These are phyloP conservation scores for Morpho achilles DNA, from an alignment of 2,888 invertebrate genomes.

Conservation along the genomic window DNA sequence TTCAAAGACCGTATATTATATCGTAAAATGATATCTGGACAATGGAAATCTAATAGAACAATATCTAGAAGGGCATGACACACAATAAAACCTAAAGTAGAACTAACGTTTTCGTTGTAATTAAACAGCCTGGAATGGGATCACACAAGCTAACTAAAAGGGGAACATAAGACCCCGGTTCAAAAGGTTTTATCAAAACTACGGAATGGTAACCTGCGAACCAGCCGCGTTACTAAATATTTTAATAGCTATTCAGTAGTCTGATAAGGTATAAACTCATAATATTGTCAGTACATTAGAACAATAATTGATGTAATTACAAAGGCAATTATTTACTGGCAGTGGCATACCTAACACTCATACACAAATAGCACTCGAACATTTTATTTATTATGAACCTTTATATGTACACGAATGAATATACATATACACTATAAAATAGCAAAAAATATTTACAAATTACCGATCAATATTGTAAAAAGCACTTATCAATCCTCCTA, in stretches of 20 bases:
- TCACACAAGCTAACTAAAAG: slow-evolving; percentile 37
- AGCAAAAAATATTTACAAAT: slow-evolving; percentile 74
- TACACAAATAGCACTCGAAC: slow-evolving; percentile 67
- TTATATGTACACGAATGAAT: slow-evolving; percentile 54
- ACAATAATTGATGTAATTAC: slow-evolving; percentile 32
- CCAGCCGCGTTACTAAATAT: slow-evolving; percentile 2
- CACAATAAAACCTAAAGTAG: slow-evolving; percentile 37
- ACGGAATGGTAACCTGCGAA: too few species aligned
- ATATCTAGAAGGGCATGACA: slow-evolving; percentile 31
- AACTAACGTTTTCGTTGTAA: slow-evolving; percentile 69
- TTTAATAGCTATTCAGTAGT: slow-evolving; percentile 19
- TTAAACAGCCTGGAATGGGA: slow-evolving; percentile 70
- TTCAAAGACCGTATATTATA: not conserved
- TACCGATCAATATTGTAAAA: slow-evolving; percentile 60
- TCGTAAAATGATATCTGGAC: slow-evolving; percentile 24
- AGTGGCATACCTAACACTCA: slow-evolving; percentile 70
- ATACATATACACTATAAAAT: slow-evolving; percentile 60
- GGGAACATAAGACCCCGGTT: slow-evolving; percentile 14
- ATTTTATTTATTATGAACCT: slow-evolving; percentile 51
- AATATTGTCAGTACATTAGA: slow-evolving; percentile 27
- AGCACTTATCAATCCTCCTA: slow-evolving; percentile 61
- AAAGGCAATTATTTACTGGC: slow-evolving; percentile 53
- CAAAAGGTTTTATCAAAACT: too few species aligned
- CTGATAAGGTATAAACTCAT: slow-evolving; percentile 30
- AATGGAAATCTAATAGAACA: slow-evolving; percentile 29